Evolutionary conservation across 1,140 invertebrate genomes (phyloP), one percentile per base, ranked within the genome.

Genomic region (Radopholus similis): DNA sequence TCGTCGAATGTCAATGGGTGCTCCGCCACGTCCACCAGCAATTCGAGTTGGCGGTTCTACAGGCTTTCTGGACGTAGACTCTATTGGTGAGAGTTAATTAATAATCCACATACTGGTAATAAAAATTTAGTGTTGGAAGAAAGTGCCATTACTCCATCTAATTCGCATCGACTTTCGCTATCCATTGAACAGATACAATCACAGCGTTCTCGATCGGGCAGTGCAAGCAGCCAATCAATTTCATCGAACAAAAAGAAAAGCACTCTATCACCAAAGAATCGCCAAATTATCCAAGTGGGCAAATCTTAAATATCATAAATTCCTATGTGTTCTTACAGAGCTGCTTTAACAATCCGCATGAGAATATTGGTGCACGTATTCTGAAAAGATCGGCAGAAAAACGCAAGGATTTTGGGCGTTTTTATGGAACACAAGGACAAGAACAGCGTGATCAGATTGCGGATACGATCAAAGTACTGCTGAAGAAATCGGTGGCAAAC

Each of bases 291-390:
- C 18, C 77, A 79, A 59, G 74, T 76, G 32, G 42, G 38, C n/a
- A 3, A 13, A 42, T 4, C 35, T 47, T 1, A 23, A 57, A 58
- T 2, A 15, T 26, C 30, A 44, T 11, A 13, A 21, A 35, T 18
- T n/a, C n/a, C 21, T 30, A 32, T 11, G 15, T 56, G 26, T 34
- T 65, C 64, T 4, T 66, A 42, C 54, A 83, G 80, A 68, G 77
- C 49, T 83, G 80, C 54, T 79, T 79, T 68, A 37, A 69, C 53
- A 83, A 83, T 58, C 81, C 77, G 2, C 77, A 79, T 58, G 77
- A 79, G 51, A 72, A 69, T 21, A 51, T 79, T 23, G 77, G 77
- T n/a, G 56, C 60, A 3, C 59, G 72, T 47, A 82, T 82, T 54
- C 26, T 80, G 40, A 79, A 79, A 40, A 42, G 77, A 23, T 66